phyloP scores from a whole-genome alignment of 2,797 vertebrate species.

The Allochrocebus solatus region DNA sequence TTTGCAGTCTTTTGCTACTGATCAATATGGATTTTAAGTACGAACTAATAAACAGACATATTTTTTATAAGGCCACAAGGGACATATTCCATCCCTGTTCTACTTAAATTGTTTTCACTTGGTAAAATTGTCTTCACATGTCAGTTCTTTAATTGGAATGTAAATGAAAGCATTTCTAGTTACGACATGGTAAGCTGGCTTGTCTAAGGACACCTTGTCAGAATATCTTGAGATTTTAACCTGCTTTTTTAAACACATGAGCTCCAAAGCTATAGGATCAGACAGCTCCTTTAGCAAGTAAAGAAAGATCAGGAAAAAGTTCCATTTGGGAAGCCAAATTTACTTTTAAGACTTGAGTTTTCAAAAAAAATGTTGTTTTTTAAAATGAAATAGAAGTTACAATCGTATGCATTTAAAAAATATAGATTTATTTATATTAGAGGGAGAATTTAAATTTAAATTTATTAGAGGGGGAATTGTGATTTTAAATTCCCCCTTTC shows the following conservation, averaged over 20 bases:
- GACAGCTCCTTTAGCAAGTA: too few species aligned
- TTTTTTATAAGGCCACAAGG: background rate
- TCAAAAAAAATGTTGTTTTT: background rate
- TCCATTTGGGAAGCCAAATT: background rate
- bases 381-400: constrained; percentile 10
- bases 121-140: background rate
- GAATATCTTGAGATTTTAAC: background rate
- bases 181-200: background rate
- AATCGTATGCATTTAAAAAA: background rate
- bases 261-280: background rate
- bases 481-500: background rate
- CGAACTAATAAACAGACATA: background rate
- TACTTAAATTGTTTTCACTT: background rate
- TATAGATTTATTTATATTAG: background rate
- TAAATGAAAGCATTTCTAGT: constrained; percentile 24
- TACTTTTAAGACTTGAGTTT: background rate
- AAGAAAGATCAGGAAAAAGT: background rate
- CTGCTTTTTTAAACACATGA: background rate
- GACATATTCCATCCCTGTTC: background rate
- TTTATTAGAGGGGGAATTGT: background rate
- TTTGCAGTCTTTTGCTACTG: background rate
- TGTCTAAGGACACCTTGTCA: background rate
- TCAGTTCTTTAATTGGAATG: background rate
- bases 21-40: background rate
- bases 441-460: background rate